Conservation (phyloP, 2,113 vertebrate species). For the Epinephelus moara region DNA sequence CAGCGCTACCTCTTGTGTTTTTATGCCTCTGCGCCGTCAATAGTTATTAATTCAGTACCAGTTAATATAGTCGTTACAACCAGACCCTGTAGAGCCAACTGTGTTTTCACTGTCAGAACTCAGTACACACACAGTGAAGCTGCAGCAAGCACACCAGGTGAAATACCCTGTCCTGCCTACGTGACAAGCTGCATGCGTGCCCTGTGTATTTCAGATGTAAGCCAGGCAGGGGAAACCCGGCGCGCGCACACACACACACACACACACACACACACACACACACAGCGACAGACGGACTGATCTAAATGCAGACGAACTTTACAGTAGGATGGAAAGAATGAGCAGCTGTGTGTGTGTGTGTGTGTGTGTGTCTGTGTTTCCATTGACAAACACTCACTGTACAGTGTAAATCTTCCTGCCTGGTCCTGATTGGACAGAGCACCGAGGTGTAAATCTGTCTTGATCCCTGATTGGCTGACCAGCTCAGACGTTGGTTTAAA, state of each 20-base stretch:
- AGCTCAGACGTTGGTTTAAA: not conserved
- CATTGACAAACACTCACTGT: constrained; percentile 9
- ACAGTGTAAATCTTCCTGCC: constrained; percentile 26
- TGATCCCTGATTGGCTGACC: constrained; percentile 27
- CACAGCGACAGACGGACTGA: constrained; percentile 1
- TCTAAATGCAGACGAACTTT: constrained; percentile 51
- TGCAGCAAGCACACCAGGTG: too few species aligned
- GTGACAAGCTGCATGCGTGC: too few species aligned
- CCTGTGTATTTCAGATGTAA: too few species aligned
- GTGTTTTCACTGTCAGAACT: too few species aligned
- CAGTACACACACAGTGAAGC: too few species aligned
- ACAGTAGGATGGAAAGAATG: constrained; percentile 67
- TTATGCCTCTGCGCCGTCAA: too few species aligned
- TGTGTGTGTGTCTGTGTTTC: not conserved
- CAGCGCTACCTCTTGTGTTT: too few species aligned
- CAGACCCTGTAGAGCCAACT: too few species aligned
- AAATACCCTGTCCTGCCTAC: too few species aligned
- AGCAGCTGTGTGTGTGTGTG: constrained; percentile 34
- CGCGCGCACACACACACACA: not conserved
- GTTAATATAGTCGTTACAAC: too few species aligned
- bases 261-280: not conserved
- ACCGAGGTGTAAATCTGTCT: not conserved
- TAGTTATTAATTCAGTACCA: too few species aligned
- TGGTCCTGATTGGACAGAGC: constrained; percentile 20
- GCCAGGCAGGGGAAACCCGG: too few species aligned